Conservation (phyloP, 2,888 invertebrate species). For the Scaptomyza tumidula region DNA sequence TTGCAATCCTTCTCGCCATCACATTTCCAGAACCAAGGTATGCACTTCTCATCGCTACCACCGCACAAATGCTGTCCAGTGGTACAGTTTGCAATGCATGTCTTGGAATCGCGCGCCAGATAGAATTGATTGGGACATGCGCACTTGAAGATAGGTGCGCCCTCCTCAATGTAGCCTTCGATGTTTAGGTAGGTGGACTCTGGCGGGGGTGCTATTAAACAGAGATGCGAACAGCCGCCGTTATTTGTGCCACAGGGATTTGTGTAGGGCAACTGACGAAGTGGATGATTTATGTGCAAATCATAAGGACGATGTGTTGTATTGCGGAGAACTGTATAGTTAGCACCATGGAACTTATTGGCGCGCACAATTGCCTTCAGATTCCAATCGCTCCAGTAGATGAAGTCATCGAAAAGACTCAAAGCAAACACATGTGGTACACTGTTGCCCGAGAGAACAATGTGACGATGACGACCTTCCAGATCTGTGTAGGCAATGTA, state of each 20-base stretch:
- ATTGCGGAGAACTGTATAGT: constrained; percentile 91
- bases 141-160: constrained; percentile 92
- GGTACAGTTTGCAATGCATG: constrained; percentile 97
- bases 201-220: constrained; percentile 93
- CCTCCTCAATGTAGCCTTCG: constrained; percentile 92
- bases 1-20: constrained; percentile 97
- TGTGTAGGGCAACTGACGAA: constrained; percentile 92
- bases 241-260: constrained; percentile 97
- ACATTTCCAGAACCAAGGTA: constrained; percentile 92
- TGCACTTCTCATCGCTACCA: constrained; percentile 89
- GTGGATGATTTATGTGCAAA: constrained; percentile 95
- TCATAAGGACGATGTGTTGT: constrained; percentile 98
- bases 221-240: constrained; percentile 98
- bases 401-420: constrained; percentile 95
- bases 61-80: constrained; percentile 87
- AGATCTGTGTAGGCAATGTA: constrained; percentile 98
- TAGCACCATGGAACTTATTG: constrained; percentile 94
- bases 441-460: constrained; percentile 90
- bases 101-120: constrained; percentile 91
- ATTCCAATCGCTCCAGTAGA: constrained; percentile 99
- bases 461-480: constrained; percentile 94
- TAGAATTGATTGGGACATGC: constrained; percentile 98
- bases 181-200: constrained; percentile 91
- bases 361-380: constrained; percentile 95
- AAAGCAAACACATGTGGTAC: constrained; percentile 99